phyloP scores from a whole-genome alignment of 2,888 invertebrate species.

The Agrilus cyanescens region DNA sequence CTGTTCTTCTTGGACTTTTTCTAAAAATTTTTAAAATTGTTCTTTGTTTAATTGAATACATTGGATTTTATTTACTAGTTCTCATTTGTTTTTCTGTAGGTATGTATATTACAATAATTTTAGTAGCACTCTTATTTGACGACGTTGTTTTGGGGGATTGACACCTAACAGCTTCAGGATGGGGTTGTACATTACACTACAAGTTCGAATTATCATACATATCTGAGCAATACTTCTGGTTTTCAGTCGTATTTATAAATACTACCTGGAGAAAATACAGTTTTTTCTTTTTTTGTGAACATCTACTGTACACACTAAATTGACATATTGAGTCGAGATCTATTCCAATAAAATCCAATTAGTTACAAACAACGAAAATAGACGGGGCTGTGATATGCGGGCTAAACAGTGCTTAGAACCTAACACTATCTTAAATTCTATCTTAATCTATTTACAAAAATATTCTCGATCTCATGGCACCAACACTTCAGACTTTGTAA shows the following conservation, averaged over 20 bases:
- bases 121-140: no score
- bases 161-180: no score
- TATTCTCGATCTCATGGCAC: no score
- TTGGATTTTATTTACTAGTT: slow-evolving; percentile 25
- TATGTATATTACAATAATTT: no score
- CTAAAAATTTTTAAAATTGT: no score
- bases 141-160: no score
- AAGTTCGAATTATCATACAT: slow-evolving; percentile 19
- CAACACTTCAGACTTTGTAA: no score
- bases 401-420: slow-evolving; percentile 23
- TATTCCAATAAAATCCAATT: slow-evolving; percentile 33
- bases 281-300: slow-evolving; percentile 22
- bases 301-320: slow-evolving; percentile 27
- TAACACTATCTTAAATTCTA: slow-evolving; percentile 1
- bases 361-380: slow-evolving; percentile 13
- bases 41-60: slow-evolving; percentile 10
- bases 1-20: no score
- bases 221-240: slow-evolving; percentile 35
- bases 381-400: slow-evolving; percentile 28
- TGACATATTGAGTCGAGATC: slow-evolving; percentile 31
- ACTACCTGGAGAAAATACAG: slow-evolving; percentile 28
- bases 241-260: slow-evolving; percentile 31
- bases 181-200: slow-evolving; percentile 9
- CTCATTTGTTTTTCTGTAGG: slow-evolving; percentile 11
- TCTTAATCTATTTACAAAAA: no score